Base-by-base conservation (phyloP, 2,888 invertebrate genomes). In the Tipula helvola region DNA sequence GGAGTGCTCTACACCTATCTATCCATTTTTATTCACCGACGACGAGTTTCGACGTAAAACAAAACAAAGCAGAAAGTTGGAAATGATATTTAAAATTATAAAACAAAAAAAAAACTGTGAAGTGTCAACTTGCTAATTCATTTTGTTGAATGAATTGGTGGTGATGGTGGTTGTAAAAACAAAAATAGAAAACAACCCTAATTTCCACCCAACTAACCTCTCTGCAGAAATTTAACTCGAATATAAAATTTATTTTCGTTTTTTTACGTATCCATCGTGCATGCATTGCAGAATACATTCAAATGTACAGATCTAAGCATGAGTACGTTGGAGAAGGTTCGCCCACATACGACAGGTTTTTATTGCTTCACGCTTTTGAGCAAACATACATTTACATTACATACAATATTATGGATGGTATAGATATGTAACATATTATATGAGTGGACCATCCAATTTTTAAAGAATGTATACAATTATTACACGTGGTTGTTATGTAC, bases 111-210 rank as follows among this genome's bases (percentile, higher is more conserved):
- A 16, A 52, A 71, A 28, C 12, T 28, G 28, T 71, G 71, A 57
- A 57, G 71, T 71, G 71, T 71, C 71, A 71, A 71, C 71, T 71
- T 71, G 71, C 71, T 71, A 71, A 71, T 71, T 71, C 71, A 71
- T 71, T 71, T 71, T 71, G 71, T 18, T 71, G 71, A 28, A 28
- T 12, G 12, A 71, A 71, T 71, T 28, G 10, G 71, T 28, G 71
- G 71, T 71, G 28, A 71, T 71, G 71, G 28, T 71, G 71, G 71
- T 71, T 7, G 71, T 13, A n/a, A 52, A 18, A 71, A 71, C 12
- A 12, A 8, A 71, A 71, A 12, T 71, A 28, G 18, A 28, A 71
- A 71, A 71, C 71, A 18, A 71, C 28, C 71, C 71, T 71, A 71
- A 57, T 71, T 71, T 71, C 28, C 28, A 71, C 71, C 71, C 28